Percentiles rank a stretch among this genome's conserved stretches.
Conservation (phyloP, 2,888 invertebrate genomes). For the Bellardia pandia region DNA sequence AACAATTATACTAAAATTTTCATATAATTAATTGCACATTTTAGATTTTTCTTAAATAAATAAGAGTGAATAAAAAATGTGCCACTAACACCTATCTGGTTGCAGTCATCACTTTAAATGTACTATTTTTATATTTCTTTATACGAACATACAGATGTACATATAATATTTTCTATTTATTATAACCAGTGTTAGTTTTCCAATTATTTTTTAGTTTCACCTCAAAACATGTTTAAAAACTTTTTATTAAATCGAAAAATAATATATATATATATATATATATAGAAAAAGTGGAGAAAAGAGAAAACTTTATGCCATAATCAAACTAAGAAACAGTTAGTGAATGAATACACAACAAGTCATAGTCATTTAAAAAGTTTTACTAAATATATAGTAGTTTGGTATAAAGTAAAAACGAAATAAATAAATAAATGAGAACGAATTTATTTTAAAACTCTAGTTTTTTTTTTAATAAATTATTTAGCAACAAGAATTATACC, state of each 20-base stretch:
- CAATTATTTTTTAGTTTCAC: constrained; percentile 1
- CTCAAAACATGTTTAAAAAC: constrained; percentile 15
- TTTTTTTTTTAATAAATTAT: neutral
- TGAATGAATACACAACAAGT: constrained; percentile 22
- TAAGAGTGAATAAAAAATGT: constrained; percentile 5
- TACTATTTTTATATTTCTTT: neutral
- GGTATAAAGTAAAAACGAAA: no score
- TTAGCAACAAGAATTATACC: neutral
- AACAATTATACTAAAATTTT: neutral
- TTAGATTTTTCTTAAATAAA: neutral
- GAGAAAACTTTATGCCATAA: constrained; percentile 2
- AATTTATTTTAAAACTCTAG: neutral
- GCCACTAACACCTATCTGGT: constrained; percentile 11
- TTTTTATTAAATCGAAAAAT: constrained; percentile 10
- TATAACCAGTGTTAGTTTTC: constrained; percentile 15
- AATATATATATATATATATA: neutral
- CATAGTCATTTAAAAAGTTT: constrained; percentile 32
- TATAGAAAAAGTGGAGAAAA: neutral
- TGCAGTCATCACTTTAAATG: neutral
- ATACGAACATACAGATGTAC: neutral
- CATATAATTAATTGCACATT: constrained; percentile 17
- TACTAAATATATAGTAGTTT: neutral
- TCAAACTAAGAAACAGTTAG: constrained; percentile 20
- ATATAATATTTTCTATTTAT: constrained; percentile 3
- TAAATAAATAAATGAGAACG: neutral